phyloP scores from a whole-genome alignment of 1,140 invertebrate genomes.

The Thaumatotibia leucotreta region DNA sequence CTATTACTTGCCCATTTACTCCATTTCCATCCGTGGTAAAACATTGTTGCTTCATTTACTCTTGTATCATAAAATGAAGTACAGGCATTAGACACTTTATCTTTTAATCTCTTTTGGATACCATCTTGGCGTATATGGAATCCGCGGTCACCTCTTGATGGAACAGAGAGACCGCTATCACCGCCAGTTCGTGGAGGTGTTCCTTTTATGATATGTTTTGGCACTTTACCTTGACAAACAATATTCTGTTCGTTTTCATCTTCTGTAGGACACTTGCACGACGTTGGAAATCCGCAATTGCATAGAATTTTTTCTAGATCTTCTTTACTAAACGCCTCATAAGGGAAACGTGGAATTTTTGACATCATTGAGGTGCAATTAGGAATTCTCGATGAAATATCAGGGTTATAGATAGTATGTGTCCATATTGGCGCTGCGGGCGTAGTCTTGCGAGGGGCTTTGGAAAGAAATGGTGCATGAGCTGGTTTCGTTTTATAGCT shows the following conservation, averaged over 20 bases:
- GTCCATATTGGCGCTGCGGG: slow-evolving; percentile 39
- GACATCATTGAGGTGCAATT: slow-evolving; percentile 46
- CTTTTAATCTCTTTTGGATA: slow-evolving; percentile 24
- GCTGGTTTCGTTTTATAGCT: slow-evolving; percentile 24
- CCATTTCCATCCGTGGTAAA: slow-evolving; percentile 63
- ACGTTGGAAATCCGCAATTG: slow-evolving; percentile 38
- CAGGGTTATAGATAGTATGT: slow-evolving; percentile 39
- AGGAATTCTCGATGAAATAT: slow-evolving; percentile 30
- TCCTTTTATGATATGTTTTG: slow-evolving; percentile 46
- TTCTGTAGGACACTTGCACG: slow-evolving; percentile 40
- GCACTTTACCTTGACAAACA: slow-evolving; percentile 41
- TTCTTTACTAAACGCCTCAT: slow-evolving; percentile 40
- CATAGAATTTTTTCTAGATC: slow-evolving; percentile 47
- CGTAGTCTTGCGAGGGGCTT: slow-evolving; percentile 29
- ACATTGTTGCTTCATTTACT: slow-evolving; percentile 41
- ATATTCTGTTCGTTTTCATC: slow-evolving; percentile 27
- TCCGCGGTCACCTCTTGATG: slow-evolving; percentile 33
- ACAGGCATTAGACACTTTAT: slow-evolving; percentile 20
- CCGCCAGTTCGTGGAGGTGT: slow-evolving; percentile 22
- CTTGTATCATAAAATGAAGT: slow-evolving; percentile 48
- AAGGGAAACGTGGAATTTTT: slow-evolving; percentile 49
- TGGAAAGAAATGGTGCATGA: slow-evolving; percentile 48
- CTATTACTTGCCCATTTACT: slow-evolving; percentile 46
- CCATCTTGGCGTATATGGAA: slow-evolving; percentile 32
- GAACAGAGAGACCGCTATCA: slow-evolving; percentile 28